Conservation (phyloP, 2,888 invertebrate species). For the Pyrgus malvae region DNA sequence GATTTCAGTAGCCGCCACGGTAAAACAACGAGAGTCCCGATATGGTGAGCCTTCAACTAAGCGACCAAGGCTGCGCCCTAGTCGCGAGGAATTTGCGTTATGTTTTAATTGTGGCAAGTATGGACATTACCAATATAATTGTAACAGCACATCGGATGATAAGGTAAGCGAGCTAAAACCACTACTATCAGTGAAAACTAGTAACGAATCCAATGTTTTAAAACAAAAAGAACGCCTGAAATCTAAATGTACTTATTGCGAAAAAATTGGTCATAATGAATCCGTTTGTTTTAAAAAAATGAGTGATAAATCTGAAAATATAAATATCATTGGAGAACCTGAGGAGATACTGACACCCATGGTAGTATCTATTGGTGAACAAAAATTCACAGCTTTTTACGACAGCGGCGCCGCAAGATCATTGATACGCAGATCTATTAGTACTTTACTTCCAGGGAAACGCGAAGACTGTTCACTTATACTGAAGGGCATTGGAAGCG, state of each 20-base stretch:
- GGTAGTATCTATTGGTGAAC: not conserved
- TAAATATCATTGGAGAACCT: not conserved
- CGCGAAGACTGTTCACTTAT: not conserved
- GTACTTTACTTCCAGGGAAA: not conserved
- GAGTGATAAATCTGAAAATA: not conserved
- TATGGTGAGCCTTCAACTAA: not conserved
- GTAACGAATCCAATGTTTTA: not conserved
- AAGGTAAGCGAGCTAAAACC: not conserved
- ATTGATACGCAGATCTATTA: not conserved
- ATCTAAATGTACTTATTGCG: not conserved
- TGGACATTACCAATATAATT: not conserved
- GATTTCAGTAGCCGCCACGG: not conserved
- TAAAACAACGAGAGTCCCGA: not conserved
- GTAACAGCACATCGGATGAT: not conserved
- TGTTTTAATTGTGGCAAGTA: not conserved
- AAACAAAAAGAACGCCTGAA: not conserved
- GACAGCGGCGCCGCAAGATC: not conserved
- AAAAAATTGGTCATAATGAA: not conserved
- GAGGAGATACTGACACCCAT: not conserved
- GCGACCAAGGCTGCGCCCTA: not conserved
- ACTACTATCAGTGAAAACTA: not conserved
- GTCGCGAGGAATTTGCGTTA: not conserved
- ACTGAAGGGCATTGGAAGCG: not conserved
- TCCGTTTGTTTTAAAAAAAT: not conserved
- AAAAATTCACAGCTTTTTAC: not conserved